A percentile compares a stretch with the other conserved stretches of the same genome.
Evolutionary conservation across 1,140 invertebrate species (phyloP).

Genomic region (Colletes latitarsis): DNA sequence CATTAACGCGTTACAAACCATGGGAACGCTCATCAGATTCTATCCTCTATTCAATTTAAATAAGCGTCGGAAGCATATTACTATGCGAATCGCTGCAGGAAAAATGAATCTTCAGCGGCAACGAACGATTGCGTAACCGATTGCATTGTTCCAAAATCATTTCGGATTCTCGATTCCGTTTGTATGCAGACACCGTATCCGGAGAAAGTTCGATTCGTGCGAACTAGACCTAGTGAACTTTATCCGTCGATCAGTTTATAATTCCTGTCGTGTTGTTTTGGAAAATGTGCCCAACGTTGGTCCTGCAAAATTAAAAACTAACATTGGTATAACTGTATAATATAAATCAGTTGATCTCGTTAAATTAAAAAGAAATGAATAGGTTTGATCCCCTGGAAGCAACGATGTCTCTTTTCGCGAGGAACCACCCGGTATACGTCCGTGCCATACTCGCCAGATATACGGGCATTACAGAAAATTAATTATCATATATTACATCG

Average conservation of each 20-base stretch:
- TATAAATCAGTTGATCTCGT: too few relatives aligned
- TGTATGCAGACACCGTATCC: not conserved
- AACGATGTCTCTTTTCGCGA: not conserved
- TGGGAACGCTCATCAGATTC: constrained; percentile 5
- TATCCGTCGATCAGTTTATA: not conserved
- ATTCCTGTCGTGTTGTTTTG: not conserved
- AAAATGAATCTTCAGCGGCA: not conserved
- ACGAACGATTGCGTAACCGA: constrained; percentile 18
- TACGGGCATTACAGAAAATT: constrained; percentile 4
- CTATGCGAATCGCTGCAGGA: not conserved
- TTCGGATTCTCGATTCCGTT: not conserved
- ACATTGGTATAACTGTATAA: too few relatives aligned
- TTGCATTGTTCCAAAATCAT: constrained; percentile 1
- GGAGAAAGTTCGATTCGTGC: not conserved
- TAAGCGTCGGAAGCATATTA: not conserved
- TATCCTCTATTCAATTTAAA: constrained; percentile 6
- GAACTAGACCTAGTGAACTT: constrained; percentile 24
- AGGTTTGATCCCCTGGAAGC: too few relatives aligned
- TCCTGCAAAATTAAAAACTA: too few relatives aligned
- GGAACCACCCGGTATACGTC: not conserved
- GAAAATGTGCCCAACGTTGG: too few relatives aligned
- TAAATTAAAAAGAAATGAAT: too few relatives aligned
- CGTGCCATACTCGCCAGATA: too few relatives aligned
- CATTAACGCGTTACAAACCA: constrained; percentile 1
- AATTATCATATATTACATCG: constrained; percentile 31